These are phyloP conservation scores for Drosophila ercepeae DNA, from an alignment of 1,140 invertebrate species.

Conservation along the genomic window DNA sequence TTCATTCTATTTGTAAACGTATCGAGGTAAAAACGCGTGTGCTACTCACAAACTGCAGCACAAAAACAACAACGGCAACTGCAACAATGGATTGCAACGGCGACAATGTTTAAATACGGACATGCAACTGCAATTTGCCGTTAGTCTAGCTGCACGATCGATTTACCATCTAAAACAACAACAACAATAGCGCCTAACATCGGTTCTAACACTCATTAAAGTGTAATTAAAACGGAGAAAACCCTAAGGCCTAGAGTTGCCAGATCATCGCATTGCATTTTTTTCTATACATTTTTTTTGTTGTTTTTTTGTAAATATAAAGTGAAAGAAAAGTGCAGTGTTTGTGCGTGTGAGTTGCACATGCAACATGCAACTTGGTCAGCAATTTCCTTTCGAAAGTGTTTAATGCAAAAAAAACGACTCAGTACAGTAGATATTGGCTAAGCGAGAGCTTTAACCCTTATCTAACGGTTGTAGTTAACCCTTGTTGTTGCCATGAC, in stretches of 20 bases:
- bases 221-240: conserved; percentile 53
- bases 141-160: conserved; percentile 43
- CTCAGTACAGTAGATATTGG: conserved; percentile 36
- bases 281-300: conserved; percentile 3
- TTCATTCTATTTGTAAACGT: conserved; percentile 74
- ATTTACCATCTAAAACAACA: conserved; percentile 27
- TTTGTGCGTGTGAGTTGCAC: conserved; percentile 39
- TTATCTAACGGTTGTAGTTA: neutral
- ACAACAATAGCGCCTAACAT: neutral
- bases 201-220: conserved; percentile 54
- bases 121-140: conserved; percentile 42
- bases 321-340: conserved; percentile 53
- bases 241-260: conserved; percentile 54
- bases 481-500: conserved; percentile 33
- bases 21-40: conserved; percentile 69
- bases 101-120: conserved; percentile 35
- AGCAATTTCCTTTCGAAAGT: conserved; percentile 54
- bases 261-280: conserved; percentile 36
- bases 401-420: conserved; percentile 5
- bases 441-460: neutral
- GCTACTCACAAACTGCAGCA: conserved; percentile 19
- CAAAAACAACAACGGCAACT: conserved; percentile 22
- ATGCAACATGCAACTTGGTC: conserved; percentile 66
- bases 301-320: conserved; percentile 12
- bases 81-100: conserved; percentile 12